Evolutionary conservation across 2,113 vertebrate genomes (phyloP).

Genomic region (Paradoxurus hermaphroditus): DNA sequence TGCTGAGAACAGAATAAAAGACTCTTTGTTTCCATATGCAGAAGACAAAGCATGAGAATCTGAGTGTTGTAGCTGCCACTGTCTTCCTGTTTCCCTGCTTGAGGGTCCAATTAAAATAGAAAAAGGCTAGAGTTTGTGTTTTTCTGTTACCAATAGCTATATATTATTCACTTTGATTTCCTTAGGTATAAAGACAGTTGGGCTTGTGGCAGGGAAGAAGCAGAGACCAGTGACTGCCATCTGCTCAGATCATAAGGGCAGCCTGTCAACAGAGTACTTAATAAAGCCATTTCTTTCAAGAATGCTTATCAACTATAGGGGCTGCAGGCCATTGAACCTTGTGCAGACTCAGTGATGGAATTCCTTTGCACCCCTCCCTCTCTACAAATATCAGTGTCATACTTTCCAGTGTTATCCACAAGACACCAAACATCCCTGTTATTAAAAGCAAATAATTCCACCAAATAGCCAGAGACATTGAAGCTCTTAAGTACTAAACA

Average conservation of each 20-base stretch:
- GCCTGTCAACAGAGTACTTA: constrained; percentile 38
- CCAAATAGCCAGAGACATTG: neutral
- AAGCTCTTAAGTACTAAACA: neutral
- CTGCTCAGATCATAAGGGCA: constrained; percentile 64
- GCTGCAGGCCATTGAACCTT: neutral
- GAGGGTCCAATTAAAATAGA: constrained; percentile 76
- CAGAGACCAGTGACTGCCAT: constrained; percentile 48
- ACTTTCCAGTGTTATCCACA: neutral
- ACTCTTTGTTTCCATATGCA: constrained; percentile 48
- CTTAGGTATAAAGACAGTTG: constrained; percentile 53
- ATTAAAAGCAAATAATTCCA: neutral
- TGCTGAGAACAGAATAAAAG: constrained; percentile 46
- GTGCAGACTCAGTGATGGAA: neutral
- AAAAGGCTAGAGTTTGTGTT: constrained; percentile 67
- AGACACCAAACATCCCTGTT: neutral
- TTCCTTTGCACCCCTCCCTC: neutral
- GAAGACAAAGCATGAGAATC: constrained; percentile 50
- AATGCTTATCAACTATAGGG: neutral
- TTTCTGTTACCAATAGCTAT: constrained; percentile 66
- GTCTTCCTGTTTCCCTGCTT: constrained; percentile 64
- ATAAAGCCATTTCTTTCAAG: constrained; percentile 34
- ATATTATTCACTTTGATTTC: constrained; percentile 74
- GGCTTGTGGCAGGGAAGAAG: constrained; percentile 46
- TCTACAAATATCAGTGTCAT: neutral
- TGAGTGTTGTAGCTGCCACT: constrained; percentile 43